Evolutionary conservation across 2,797 vertebrate species (phyloP).

Genomic region (Steatocranus sp.): DNA sequence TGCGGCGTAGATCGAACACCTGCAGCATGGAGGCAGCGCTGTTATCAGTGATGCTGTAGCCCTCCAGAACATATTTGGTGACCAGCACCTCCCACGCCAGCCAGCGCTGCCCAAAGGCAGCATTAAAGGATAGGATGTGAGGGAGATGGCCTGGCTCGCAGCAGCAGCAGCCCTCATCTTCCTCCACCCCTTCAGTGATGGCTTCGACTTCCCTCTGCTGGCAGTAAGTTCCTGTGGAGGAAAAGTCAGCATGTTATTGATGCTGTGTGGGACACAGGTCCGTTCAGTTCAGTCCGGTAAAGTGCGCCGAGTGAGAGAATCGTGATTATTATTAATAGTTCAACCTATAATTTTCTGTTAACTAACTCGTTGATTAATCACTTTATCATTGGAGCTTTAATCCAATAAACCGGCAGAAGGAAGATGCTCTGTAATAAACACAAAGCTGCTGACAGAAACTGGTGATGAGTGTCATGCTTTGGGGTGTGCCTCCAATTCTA

Average conservation of each 20-base stretch:
- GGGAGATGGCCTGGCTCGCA: constrained; percentile 96
- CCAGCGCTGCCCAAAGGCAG: constrained; percentile 95
- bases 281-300: background rate
- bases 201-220: constrained; percentile 97
- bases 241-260: background rate
- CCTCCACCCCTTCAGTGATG: constrained; percentile 98
- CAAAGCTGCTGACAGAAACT: background rate
- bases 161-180: constrained; percentile 97
- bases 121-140: constrained; percentile 93
- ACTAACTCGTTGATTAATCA: background rate
- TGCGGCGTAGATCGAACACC: constrained; percentile 94
- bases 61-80: constrained; percentile 95
- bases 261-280: background rate
- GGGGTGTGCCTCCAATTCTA: background rate
- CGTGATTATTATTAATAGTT: background rate
- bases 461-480: background rate
- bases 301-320: background rate
- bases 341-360: background rate
- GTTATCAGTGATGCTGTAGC: constrained; percentile 98
- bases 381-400: background rate
- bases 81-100: constrained; percentile 97
- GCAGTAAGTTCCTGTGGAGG: constrained; percentile 89
- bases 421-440: background rate
- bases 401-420: background rate
- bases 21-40: constrained; percentile 98